A percentile compares a stretch with the other conserved stretches of the same genome.
phyloP scores from a whole-genome alignment of 1,140 invertebrate genomes.

The Pseudomyrmex cubaensis region DNA sequence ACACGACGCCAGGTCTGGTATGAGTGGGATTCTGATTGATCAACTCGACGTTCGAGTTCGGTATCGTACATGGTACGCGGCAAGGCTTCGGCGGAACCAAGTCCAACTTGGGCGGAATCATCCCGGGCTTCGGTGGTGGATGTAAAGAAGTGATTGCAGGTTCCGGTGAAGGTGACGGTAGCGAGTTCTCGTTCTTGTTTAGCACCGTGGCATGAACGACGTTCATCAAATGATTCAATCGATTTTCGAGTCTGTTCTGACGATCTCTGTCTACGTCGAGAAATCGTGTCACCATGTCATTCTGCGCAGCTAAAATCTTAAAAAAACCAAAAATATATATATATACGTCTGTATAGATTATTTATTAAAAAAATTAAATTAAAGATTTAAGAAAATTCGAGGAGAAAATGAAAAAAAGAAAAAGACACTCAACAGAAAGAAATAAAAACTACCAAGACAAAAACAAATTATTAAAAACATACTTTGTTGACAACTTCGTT shows the following conservation, averaged over 20 bases:
- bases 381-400: not conserved
- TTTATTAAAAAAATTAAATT: not conserved
- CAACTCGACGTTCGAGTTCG: conserved; percentile 75
- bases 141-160: conserved; percentile 77
- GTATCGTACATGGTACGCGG: conserved; percentile 80
- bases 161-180: conserved; percentile 58
- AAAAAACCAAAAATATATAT: too few species aligned
- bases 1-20: conserved; percentile 79
- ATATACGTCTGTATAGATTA: not conserved
- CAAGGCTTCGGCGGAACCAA: conserved; percentile 83
- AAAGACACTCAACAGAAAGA: not conserved
- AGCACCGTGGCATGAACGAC: conserved; percentile 80
- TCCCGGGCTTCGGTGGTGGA: conserved; percentile 82
- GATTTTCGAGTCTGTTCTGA: conserved; percentile 81
- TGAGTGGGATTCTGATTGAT: conserved; percentile 78
- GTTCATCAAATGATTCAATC: conserved; percentile 82
- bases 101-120: conserved; percentile 82
- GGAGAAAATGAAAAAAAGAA: not conserved
- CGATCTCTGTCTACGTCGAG: conserved; percentile 82
- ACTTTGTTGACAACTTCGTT: conserved; percentile 84
- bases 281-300: conserved; percentile 81
- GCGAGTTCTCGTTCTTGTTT: conserved; percentile 72
- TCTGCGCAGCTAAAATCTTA: conserved; percentile 83
- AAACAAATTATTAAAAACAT: conserved; percentile 29
- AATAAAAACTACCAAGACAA: conserved; percentile 27